Percentiles rank a stretch among this genome's conserved stretches.
These are phyloP conservation scores for Dendrocincla fuliginosa DNA, from an alignment of 2,797 vertebrate genomes.

Conservation along the genomic window DNA sequence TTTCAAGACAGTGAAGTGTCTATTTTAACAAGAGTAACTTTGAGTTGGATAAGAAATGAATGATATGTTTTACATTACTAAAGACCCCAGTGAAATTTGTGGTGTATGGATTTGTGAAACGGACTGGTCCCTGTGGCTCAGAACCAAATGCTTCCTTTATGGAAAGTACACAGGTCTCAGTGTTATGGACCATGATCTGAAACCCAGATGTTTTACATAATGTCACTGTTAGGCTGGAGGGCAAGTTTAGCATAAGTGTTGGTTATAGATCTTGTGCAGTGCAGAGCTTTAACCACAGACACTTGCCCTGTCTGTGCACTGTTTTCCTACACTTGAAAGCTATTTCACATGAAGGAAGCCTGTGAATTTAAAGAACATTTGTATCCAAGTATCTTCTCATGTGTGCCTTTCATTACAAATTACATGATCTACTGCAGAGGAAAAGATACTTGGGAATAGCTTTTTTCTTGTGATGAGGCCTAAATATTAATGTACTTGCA, in stretches of 20 bases:
- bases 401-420: not conserved
- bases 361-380: not conserved
- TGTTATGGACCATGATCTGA: not conserved
- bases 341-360: not conserved
- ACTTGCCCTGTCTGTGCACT: not conserved
- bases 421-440: not conserved
- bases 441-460: not conserved
- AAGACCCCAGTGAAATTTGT: not conserved
- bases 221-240: not conserved
- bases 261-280: not conserved
- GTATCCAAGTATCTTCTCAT: not conserved
- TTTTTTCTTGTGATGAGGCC: not conserved
- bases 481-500: slow-evolving; percentile 8
- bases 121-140: not conserved
- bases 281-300: not conserved
- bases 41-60: not conserved
- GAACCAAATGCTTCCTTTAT: not conserved
- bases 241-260: not conserved
- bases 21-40: not conserved
- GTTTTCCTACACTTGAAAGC: not conserved
- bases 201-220: not conserved
- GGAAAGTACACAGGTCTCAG: not conserved
- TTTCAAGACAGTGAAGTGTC: not conserved
- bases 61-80: not conserved
- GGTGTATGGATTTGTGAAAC: not conserved